Base-by-base conservation (phyloP, 2,888 invertebrate genomes). In the Lumbricus terrestris region DNA sequence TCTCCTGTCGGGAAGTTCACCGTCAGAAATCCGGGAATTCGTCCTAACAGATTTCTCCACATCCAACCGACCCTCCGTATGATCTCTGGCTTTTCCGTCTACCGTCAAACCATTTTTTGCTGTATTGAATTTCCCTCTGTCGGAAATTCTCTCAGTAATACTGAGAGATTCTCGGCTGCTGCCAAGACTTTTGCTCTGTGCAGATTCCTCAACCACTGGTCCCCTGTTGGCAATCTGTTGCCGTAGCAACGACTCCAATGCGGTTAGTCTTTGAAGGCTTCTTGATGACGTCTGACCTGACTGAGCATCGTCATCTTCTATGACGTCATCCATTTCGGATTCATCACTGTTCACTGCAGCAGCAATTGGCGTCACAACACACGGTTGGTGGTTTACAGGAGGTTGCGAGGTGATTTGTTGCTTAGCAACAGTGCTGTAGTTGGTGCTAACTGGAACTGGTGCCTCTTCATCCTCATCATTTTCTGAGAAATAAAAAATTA, bases 321-420 rank as follows among this genome's bases (percentile, higher is more conserved):
- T 85, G 85, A 85, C 85, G 85, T 85, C 85, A 35, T 85, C 85
- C 85, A 85, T 85, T 85, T 37, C 37, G 16, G 6, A 35, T 35
- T 85, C 85, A 18, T 85, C 85, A 85, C 35, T 33, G 18, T 23
- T 35, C 11, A 18, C n/a, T 85, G 18, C 23, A 5, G 85, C 20
- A 35, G 85, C 34, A 34, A 85, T 16, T 37, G 37, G 29, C 18
- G 16, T 37, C 85, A 85, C 35, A 37, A 18, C 85, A 3, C 2
- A 35, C 35, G 85, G 35, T 15, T 85, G 34, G 69, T 85, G 34
- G 69, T n/a, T 69, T 1, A 69, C 6, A 6, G n/a, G 8, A 69
- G 69, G n/a, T n/a, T 29, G 69, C n/a, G 16, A 69, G 11, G n/a
- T 29, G 11, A n/a, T 29, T n/a, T 8, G 69, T n/a, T 69, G 69